These are phyloP conservation scores for Lota lota DNA, from an alignment of 2,113 vertebrate species.

Conservation along the genomic window DNA sequence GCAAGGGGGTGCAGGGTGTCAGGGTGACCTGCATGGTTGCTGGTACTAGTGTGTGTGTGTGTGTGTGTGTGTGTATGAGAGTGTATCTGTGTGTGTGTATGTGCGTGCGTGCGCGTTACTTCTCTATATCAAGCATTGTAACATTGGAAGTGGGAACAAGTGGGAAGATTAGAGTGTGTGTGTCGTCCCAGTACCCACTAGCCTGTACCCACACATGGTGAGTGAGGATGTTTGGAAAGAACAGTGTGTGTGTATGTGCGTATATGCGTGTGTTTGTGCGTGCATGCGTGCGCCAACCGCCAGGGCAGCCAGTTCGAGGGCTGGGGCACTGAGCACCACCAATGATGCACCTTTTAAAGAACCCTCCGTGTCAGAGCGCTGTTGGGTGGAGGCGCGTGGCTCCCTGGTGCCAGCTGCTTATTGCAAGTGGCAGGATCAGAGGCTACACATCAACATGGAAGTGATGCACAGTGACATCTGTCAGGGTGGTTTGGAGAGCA, in stretches of 20 bases:
- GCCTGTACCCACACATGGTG: constrained; percentile 37
- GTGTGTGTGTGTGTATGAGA: too few relatives aligned
- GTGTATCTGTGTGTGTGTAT: too few relatives aligned
- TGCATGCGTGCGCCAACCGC: constrained; percentile 2
- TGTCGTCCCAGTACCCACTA: neutral
- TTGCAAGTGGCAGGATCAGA: constrained; percentile 77
- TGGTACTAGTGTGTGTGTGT: too few relatives aligned
- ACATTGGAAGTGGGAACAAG: too few relatives aligned
- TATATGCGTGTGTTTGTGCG: neutral
- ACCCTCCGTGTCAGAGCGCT: constrained; percentile 67
- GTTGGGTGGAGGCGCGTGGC: constrained; percentile 54
- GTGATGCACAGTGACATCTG: constrained; percentile 76
- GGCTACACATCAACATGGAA: constrained; percentile 74
- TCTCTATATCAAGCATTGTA: too few relatives aligned
- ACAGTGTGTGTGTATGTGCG: neutral
- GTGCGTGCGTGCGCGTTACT: too few relatives aligned
- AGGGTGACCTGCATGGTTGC: constrained; percentile 27
- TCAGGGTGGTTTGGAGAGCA: constrained; percentile 77
- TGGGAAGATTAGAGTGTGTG: too few relatives aligned
- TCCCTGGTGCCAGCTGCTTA: constrained; percentile 66
- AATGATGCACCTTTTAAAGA: constrained; percentile 72
- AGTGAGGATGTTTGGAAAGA: neutral
- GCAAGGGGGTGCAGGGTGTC: constrained; percentile 41
- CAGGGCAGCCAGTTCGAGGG: constrained; percentile 24
- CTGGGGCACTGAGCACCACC: constrained; percentile 45